phyloP scores from a whole-genome alignment of 2,797 vertebrate genomes.

The Onychomys arenicola region DNA sequence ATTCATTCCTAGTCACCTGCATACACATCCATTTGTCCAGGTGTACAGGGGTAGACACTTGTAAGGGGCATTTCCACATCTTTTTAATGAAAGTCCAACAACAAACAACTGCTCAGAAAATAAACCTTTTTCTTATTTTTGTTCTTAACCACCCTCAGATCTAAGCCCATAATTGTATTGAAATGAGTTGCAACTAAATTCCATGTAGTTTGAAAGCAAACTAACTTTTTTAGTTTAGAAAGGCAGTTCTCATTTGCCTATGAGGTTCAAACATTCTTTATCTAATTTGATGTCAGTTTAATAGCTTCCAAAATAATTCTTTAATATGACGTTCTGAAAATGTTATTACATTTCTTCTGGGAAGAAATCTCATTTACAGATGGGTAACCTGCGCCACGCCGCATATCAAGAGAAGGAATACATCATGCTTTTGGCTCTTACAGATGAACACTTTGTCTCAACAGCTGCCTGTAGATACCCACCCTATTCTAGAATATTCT shows the following conservation, averaged over 20 bases:
- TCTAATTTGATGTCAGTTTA: background rate
- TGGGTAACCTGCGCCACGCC: background rate
- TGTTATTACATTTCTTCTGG: background rate
- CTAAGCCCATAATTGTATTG: background rate
- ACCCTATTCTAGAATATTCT: background rate
- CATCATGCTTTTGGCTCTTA: background rate
- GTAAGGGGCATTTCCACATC: background rate
- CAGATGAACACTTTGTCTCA: background rate
- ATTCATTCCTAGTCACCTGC: background rate
- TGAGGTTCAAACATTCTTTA: conserved; percentile 5
- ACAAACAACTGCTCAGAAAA: conserved; percentile 17
- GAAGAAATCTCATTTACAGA: background rate
- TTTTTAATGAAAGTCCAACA: background rate
- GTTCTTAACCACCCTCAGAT: background rate
- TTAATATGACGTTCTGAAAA: background rate
- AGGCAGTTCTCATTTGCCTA: background rate
- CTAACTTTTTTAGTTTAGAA: conserved; percentile 44
- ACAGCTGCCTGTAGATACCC: background rate
- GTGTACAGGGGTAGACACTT: background rate
- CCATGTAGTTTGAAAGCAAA: background rate
- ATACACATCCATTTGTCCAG: background rate
- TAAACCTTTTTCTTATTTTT: background rate
- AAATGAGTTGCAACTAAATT: conserved; percentile 15
- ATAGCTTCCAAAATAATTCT: conserved; percentile 18
- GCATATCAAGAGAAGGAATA: background rate